Evolutionary conservation across 2,797 vertebrate species (phyloP).

Genomic region (Lerista edwardsae): DNA sequence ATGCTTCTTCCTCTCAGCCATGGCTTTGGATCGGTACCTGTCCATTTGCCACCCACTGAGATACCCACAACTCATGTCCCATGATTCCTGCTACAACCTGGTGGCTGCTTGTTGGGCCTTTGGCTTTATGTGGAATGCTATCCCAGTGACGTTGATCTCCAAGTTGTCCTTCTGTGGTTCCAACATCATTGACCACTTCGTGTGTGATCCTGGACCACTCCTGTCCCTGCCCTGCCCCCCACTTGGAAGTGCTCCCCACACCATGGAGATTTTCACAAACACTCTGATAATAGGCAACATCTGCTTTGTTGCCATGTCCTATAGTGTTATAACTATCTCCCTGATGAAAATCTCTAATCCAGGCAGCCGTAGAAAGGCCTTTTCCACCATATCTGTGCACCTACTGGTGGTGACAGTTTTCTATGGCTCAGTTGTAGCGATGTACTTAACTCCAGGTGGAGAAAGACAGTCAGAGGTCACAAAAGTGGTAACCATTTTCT

Average conservation of each 20-base stretch:
- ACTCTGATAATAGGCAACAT: constrained; percentile 52
- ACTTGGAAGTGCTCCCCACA: constrained; percentile 47
- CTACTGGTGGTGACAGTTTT: constrained; percentile 63
- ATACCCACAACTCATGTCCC: constrained; percentile 48
- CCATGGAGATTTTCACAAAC: constrained; percentile 50
- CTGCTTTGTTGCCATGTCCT: constrained; percentile 57
- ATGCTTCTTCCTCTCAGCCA: constrained; percentile 3
- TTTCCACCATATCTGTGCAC: constrained; percentile 63
- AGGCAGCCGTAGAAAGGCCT: constrained; percentile 48
- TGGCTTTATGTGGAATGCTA: constrained; percentile 56
- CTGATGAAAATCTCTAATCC: constrained; percentile 52
- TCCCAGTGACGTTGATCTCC: constrained; percentile 52
- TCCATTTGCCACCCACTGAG: constrained; percentile 60
- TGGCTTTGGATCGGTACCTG: constrained; percentile 28
- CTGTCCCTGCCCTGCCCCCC: constrained; percentile 60
- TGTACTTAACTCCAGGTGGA: constrained; percentile 63
- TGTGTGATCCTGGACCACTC: constrained; percentile 64
- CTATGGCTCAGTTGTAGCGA: constrained; percentile 65
- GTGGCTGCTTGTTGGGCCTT: constrained; percentile 44
- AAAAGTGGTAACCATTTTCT: constrained; percentile 63
- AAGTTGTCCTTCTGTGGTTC: constrained; percentile 62
- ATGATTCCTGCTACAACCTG: constrained; percentile 14
- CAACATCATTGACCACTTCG: constrained; percentile 64
- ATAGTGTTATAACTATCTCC: constrained; percentile 47
- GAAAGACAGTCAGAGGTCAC: constrained; percentile 50